Base-by-base conservation (phyloP, 1,140 invertebrate species). In the Lordiphosa stackelbergi region DNA sequence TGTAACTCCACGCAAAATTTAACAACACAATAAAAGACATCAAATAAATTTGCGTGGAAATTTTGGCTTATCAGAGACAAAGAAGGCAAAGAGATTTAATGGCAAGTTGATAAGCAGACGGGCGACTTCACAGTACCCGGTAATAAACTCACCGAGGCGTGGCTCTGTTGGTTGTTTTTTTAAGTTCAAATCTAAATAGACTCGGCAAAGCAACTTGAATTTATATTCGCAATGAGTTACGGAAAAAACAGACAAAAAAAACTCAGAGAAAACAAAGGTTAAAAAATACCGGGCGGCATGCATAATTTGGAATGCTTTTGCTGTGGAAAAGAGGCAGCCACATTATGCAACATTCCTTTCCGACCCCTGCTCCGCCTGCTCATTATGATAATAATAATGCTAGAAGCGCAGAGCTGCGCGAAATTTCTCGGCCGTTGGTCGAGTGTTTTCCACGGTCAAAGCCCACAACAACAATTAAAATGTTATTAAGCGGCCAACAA, bases 341-440 rank as follows among this genome's bases (percentile, higher is more conserved):
- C 62, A 79, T 79, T 79, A 79, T 79, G 74, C 74, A 79, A 79
- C 75, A 81, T 71, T 75, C 66, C 70, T 74, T 74, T 66, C 34
- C 31, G 36, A 47, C 35, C 54, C 45, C 52, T 48, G 40, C 13
- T 13, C 69, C 65, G 45, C 65, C 56, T 56, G 53, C 68, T 75
- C 75, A 81, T 81, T 81, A 81, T 83, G 75, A 83, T 81, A 81
- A 81, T 81, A 81, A 81, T 72, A 75, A 71, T 61, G 71, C 74
- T 58, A 35, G 34, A 37, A 35, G 51, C 28, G 49, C 38, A 60
- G 51, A 53, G 43, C 56, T 70, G 54, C 72, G 68, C 66, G 58
- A 57, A 66, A 63, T 46, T 59, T 53, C 62, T 75, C 41, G 34
- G 35, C 52, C 43, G 43, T 7, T 46, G 43, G 43, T 46, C 43